Evolutionary conservation across 2,113 vertebrate species (phyloP).

Genomic region (Agapornis roseicollis): DNA sequence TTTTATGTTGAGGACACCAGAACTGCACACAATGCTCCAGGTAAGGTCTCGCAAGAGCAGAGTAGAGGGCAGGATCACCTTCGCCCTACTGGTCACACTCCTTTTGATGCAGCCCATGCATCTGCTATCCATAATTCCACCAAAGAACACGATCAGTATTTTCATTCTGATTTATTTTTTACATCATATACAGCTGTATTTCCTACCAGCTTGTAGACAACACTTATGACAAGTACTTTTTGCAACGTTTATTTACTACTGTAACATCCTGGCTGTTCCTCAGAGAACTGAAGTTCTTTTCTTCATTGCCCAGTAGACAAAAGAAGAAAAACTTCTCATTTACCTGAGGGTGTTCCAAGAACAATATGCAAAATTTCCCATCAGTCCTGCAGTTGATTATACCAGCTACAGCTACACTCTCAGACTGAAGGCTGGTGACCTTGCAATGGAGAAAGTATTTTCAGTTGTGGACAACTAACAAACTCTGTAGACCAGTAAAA

Average conservation of each 20-base stretch:
- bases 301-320: background rate
- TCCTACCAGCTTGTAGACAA: background rate
- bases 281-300: background rate
- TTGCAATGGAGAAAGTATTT: slow-evolving; percentile 13
- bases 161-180: background rate
- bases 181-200: background rate
- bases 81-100: no score
- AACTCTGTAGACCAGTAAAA: slow-evolving; percentile 50
- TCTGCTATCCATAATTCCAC: background rate
- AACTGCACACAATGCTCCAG: no score
- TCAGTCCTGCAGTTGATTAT: slow-evolving; percentile 15
- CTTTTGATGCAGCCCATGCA: no score
- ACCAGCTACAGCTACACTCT: background rate
- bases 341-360: background rate
- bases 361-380: background rate
- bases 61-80: no score
- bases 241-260: background rate
- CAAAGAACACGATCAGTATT: background rate
- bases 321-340: background rate
- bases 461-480: slow-evolving; percentile 59
- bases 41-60: no score
- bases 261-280: background rate
- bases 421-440: slow-evolving; percentile 19
- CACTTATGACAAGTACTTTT: background rate
- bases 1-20: no score